Evolutionary conservation across 2,797 vertebrate species (phyloP), one percentile per base, ranked within the genome.

Genomic region (Coilia nasus): DNA sequence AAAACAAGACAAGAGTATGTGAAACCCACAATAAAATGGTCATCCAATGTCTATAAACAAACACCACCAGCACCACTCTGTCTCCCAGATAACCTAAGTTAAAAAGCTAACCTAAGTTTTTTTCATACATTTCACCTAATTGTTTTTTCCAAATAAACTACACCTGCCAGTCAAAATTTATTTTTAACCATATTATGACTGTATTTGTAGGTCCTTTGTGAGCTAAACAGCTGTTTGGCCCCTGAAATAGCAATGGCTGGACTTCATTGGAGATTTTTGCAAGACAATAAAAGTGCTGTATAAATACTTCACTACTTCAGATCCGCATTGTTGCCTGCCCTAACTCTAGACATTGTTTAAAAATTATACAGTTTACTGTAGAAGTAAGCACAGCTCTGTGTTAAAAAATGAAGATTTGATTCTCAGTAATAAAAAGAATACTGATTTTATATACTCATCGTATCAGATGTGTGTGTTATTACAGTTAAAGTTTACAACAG

Each of bases 1-100:
- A 83, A 78, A 82, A 86, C 87, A 71, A 31, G 31, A 15, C 21
- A 2, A 59, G 17, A 41, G 67, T 75, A 9, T 7, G 6, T 31
- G 25, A 71, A 59, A 59, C 57, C 28, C 15, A 71, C 15, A 6
- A 21, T 41, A 67, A 31, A 67, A 67, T 64, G 60, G 10, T 21
- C 59, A 62, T 62, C 60, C 25, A 64, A 64, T 11, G 3, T 21
- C 6, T 21, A n/a, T 4, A 23, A 62, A 62, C 59, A 62, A 6
- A 62, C 59, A 60, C 21, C 59, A n/a, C 59, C 59, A 21, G 2
- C 59, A 6, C 59, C 59, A 4, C 59, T 1, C 3, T 19, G 19
- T 59, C 19, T 17, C 0, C 2, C 56, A 41, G 2, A 41, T 59
- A 1, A 5, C 17, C 56, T 19, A 5, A 59, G 35, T 41, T 59